These are phyloP conservation scores for Acanthis flammea DNA, from an alignment of 2,797 vertebrate species.

Conservation along the genomic window DNA sequence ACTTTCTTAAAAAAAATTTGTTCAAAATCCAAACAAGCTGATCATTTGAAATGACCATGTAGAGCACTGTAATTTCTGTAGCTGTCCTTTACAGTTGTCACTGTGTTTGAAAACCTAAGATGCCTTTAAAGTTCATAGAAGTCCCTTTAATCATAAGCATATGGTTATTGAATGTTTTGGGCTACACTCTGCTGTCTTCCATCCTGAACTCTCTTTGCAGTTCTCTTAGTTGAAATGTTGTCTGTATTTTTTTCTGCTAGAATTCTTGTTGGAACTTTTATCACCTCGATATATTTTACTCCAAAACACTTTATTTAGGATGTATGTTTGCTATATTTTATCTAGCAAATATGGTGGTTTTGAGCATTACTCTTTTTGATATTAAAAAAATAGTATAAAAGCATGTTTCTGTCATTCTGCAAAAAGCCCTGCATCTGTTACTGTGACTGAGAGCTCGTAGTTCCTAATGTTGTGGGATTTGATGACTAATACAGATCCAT, in stretches of 20 bases:
- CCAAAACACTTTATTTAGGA: not conserved
- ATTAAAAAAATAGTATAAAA: not conserved
- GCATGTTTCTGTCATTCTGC: not conserved
- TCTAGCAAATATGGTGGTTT: not conserved
- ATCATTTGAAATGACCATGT: not conserved
- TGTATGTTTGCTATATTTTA: not conserved
- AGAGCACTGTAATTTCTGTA: not conserved
- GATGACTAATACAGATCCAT: not conserved
- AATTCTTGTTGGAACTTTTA: not conserved
- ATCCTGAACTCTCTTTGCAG: not conserved
- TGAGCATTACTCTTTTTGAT: not conserved
- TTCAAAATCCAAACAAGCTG: not conserved
- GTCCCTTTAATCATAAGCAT: not conserved
- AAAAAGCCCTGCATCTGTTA: not conserved
- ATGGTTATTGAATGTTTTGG: not conserved
- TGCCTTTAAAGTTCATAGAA: not conserved
- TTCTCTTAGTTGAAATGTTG: not conserved
- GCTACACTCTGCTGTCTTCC: not conserved
- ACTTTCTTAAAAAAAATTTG: not conserved
- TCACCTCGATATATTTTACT: not conserved
- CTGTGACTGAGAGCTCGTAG: not conserved
- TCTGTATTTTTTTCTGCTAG: not conserved
- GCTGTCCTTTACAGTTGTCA: accelerated
- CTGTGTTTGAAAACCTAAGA: not conserved
- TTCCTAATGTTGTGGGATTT: not conserved